Base-by-base conservation (phyloP, 2,113 vertebrate genomes). In the Melozone crissalis region DNA sequence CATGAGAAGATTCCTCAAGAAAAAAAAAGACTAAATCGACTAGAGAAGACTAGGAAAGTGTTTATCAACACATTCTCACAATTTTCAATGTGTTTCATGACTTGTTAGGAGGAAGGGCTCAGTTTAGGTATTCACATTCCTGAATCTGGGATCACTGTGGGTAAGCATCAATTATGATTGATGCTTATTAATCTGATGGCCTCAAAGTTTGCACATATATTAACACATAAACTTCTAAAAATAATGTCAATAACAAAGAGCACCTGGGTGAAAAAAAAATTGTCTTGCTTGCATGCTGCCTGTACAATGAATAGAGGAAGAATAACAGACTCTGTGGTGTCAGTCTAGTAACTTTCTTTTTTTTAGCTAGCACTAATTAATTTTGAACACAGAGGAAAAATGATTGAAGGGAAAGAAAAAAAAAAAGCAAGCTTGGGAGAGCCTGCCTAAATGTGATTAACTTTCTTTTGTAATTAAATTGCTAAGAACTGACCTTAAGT, bases 391-490 rank as follows among this genome's bases (percentile, higher is more conserved):
- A 54, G 31, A 89, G 5, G 2, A 49, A 74, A 91, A 87, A 51
- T 23, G 0, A 52, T 73, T 75, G 57, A 57, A 30, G 21, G 55
- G 41, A 41, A 41, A 41, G 3, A 2, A 24, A 31, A 30, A 35
- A 44, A 19, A 31, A 39, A 67, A 28, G 6, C 35, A 59, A 15
- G 0, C 26, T 78, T 78, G 8, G 7, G 43, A 82, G n/a, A 82
- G 22, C 39, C 37, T 66, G 13, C 31, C n/a, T 80, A 69, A 77
- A 73, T 89, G 78, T 95, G 95, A 96, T 97, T 97, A 97, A 93
- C 46, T 95, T 90, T 87, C 54, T 92, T 71, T 96, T 74, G 57
- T 96, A 97, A 97, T 97, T 98, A 97, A 95, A 95, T 80, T 95
- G 76, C 62, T 94, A 95, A 91, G 92, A 96, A 95, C 75, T 58